phyloP scores from a whole-genome alignment of 2,888 invertebrate species.

The Atherix ibis region DNA sequence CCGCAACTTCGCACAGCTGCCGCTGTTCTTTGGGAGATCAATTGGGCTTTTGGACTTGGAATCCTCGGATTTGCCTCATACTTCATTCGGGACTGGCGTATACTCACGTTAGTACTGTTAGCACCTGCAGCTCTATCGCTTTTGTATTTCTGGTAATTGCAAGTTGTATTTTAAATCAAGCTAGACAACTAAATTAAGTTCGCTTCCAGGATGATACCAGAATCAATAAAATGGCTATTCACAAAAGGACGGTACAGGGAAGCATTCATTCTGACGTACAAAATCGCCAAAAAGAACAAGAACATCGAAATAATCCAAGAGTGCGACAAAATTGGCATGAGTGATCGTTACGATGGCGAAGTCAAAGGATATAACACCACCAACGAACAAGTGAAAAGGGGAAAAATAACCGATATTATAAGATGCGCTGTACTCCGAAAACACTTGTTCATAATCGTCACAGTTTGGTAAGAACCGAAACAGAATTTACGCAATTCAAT shows the following conservation, averaged over 20 bases:
- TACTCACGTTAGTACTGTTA: conserved; percentile 35
- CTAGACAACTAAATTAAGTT: no score
- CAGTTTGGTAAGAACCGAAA: conserved; percentile 18
- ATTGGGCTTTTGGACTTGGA: conserved; percentile 34
- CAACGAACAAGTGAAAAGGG: neutral
- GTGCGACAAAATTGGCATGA: conserved; percentile 9
- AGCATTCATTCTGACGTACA: conserved; percentile 23
- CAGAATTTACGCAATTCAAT: neutral
- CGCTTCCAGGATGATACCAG: conserved; percentile 28
- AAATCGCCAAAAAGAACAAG: conserved; percentile 23
- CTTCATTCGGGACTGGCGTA: conserved; percentile 35
- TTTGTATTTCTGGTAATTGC: conserved; percentile 26
- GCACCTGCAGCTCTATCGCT: conserved; percentile 34
- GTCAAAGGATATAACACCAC: no score
- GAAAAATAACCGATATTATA: conserved; percentile 9
- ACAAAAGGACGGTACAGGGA: conserved; percentile 23
- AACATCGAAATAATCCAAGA: conserved; percentile 11
- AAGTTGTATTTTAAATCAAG: no score
- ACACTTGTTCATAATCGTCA: conserved; percentile 14
- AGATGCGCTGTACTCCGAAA: conserved; percentile 11
- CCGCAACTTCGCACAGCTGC: conserved; percentile 32
- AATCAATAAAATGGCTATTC: conserved; percentile 30
- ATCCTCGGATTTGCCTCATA: conserved; percentile 33
- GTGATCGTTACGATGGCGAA: neutral
- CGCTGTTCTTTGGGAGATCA: conserved; percentile 33